Percentiles rank a stretch among this genome's conserved stretches.
These are phyloP conservation scores for Xyliphius kryptos DNA, from an alignment of 2,113 vertebrate species.

Conservation along the genomic window DNA sequence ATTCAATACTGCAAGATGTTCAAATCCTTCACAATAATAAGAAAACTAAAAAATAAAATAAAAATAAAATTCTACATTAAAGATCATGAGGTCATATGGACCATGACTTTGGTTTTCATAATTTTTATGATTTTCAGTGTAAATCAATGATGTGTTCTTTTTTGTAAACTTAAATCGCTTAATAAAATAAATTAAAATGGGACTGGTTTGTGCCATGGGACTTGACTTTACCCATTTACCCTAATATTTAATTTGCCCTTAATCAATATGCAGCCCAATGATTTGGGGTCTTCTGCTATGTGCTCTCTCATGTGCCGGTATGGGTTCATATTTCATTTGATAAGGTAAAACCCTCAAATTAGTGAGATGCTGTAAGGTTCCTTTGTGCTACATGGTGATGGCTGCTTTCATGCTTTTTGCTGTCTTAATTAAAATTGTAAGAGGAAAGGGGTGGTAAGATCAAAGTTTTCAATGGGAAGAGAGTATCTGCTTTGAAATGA, in stretches of 20 bases:
- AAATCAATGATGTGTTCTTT: conserved; percentile 8
- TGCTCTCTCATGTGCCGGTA: conserved; percentile 36
- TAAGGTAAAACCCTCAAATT: conserved; percentile 58
- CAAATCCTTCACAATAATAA: no score
- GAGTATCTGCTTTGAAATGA: conserved; percentile 53
- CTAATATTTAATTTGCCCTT: conserved; percentile 50
- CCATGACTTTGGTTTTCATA: not conserved
- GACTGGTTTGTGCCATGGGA: conserved; percentile 30
- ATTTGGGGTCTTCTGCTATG: conserved; percentile 37
- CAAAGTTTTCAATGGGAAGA: conserved; percentile 52
- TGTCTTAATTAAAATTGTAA: conserved; percentile 51
- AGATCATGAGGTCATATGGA: no score
- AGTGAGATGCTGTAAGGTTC: not conserved
- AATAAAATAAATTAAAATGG: conserved; percentile 41
- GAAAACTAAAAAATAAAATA: no score
- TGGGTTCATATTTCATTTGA: conserved; percentile 55
- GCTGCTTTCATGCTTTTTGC: conserved; percentile 43
- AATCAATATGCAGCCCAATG: conserved; percentile 50
- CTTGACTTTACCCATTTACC: conserved; percentile 45
- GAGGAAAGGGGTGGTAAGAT: conserved; percentile 42
- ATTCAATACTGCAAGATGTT: no score
- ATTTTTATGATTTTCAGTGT: conserved; percentile 6
- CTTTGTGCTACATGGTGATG: not conserved
- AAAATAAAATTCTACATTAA: no score
- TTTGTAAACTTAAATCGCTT: conserved; percentile 40